phyloP scores from a whole-genome alignment of 2,113 vertebrate genomes.

The Cebidichthys violaceus region DNA sequence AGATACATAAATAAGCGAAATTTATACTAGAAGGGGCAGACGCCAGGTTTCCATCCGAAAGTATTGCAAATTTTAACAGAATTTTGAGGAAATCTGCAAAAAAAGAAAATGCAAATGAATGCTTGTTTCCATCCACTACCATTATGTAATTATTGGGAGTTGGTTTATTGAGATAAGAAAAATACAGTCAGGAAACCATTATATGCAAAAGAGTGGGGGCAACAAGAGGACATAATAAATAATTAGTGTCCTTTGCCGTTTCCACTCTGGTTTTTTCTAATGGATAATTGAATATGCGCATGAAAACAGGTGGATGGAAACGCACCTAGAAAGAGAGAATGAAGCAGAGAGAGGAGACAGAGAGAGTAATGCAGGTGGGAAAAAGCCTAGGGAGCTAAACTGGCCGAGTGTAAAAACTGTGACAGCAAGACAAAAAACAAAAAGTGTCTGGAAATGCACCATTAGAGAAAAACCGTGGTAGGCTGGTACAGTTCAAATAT shows the following conservation, averaged over 20 bases:
- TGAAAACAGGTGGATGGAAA: not conserved
- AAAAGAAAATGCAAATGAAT: not conserved
- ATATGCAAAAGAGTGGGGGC: not conserved
- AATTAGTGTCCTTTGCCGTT: not conserved
- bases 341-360: conserved; percentile 4
- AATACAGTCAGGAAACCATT: not conserved
- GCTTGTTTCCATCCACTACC: not conserved
- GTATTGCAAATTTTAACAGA: not conserved
- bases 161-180: not conserved
- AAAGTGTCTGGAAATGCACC: not conserved
- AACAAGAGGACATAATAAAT: not conserved
- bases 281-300: not conserved
- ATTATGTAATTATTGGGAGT: not conserved
- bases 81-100: not conserved
- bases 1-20: not conserved
- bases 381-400: not conserved
- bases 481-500: not conserved
- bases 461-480: not conserved
- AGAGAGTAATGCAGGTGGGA: not conserved
- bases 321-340: not conserved
- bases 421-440: conserved; percentile 6
- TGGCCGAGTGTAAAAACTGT: not conserved
- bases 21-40: not conserved
- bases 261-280: not conserved
- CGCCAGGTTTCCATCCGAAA: not conserved